These are phyloP conservation scores for Drosophila triauraria DNA, from an alignment of 1,140 invertebrate genomes.

Conservation along the genomic window DNA sequence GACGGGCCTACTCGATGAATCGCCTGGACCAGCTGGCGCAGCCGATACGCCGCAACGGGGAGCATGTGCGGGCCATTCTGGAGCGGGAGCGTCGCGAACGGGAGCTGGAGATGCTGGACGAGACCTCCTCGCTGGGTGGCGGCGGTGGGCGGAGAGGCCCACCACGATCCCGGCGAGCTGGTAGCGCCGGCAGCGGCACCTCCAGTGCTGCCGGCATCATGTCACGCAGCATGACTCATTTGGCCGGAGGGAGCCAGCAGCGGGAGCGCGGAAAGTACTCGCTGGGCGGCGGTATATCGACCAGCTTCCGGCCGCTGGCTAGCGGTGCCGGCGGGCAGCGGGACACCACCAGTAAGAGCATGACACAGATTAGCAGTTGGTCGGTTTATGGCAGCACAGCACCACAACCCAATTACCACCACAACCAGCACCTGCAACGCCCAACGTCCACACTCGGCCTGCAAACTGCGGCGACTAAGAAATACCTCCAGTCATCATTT, in stretches of 20 bases:
- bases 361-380: conserved; percentile 81
- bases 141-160: conserved; percentile 32
- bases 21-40: conserved; percentile 93
- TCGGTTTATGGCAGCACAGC: conserved; percentile 60
- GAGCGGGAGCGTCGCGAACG: conserved; percentile 72
- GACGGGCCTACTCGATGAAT: conserved; percentile 95
- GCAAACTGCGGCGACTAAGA: conserved; percentile 84
- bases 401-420: conserved; percentile 49
- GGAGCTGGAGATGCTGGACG: conserved; percentile 80
- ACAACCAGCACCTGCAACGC: conserved; percentile 62
- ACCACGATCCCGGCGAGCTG: conserved; percentile 37
- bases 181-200: conserved; percentile 61
- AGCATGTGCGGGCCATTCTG: conserved; percentile 81
- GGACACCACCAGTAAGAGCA: conserved; percentile 83
- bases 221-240: conserved; percentile 90
- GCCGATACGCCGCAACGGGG: conserved; percentile 88
- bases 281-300: conserved; percentile 77
- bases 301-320: conserved; percentile 75
- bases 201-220: conserved; percentile 84
- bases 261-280: conserved; percentile 74
- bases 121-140: conserved; percentile 75
- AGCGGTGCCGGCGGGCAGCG: conserved; percentile 62
- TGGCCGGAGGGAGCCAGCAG: conserved; percentile 85
- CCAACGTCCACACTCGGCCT: conserved; percentile 78
- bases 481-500: conserved; percentile 85